These are phyloP conservation scores for Calyptommatus sinebrachiatus DNA, from an alignment of 2,113 vertebrate species.

Conservation along the genomic window DNA sequence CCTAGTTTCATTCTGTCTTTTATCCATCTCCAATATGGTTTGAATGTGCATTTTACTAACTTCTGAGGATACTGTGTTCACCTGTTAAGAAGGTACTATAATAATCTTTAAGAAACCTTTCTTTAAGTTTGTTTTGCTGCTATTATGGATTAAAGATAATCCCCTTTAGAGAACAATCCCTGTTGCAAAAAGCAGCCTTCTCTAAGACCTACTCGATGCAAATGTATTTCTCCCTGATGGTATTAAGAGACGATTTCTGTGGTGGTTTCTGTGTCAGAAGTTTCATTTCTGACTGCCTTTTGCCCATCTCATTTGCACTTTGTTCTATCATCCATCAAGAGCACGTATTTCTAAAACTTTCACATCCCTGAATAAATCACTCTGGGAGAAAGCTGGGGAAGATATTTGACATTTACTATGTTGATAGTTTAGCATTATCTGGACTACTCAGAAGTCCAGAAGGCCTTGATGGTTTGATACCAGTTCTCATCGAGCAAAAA, in stretches of 20 bases:
- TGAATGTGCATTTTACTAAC: too few species aligned
- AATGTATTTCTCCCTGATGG: background rate
- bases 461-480: background rate
- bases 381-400: background rate
- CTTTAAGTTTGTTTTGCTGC: background rate
- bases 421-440: background rate
- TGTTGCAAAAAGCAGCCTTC: background rate
- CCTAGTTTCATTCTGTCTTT: too few species aligned
- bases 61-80: background rate
- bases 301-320: constrained; percentile 4
- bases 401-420: background rate
- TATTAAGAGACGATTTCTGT: background rate
- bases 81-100: constrained; percentile 2
- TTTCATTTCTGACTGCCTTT: background rate
- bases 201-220: background rate
- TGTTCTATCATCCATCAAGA: background rate
- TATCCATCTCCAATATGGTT: too few species aligned
- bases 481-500: background rate
- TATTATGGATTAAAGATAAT: background rate
- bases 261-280: constrained; percentile 6
- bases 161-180: background rate
- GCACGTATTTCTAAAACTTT: background rate
- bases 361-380: background rate
- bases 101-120: background rate
- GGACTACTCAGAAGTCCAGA: background rate